Base-by-base conservation (phyloP, 2,113 vertebrate genomes). In the Megaleporinus macrocephalus region DNA sequence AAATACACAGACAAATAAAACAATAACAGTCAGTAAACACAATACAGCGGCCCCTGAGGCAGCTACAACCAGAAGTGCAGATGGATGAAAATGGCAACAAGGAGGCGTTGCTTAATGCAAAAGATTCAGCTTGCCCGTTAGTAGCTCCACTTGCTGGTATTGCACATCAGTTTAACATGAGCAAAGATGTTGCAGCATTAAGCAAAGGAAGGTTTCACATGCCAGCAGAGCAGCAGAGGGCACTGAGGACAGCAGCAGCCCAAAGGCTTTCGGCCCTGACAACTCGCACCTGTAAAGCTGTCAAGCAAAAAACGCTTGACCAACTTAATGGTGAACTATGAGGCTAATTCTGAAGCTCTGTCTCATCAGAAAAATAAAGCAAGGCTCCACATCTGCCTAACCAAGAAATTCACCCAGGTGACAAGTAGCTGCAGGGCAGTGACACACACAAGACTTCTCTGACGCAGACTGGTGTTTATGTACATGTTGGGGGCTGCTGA, bases 381-480 rank as follows among this genome's bases (percentile, higher is more conserved):
- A 15, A 51, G 33, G 59, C 53, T 79, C 68, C 29, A 79, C 71
- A 79, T 75, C 71, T 75, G 65, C 77, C 63, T 72, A 57, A 29
- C 29, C 18, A 62, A 12, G 68, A 68, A 68, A 75, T 68, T 55
- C 47, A 68, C 80, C 75, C 62, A 72, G 65, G 78, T 29, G 79
- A 82, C 79, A 72, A 81, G 90, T 91, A 83, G 90, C 92, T 92
- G 79, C 85, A 85, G 90, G 92, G 90, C 89, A 88, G 85, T 90
- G 90, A 92, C 92, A 91, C 89, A 89, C 87, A 20, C 88, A 82
- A 55, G 53, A 5, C 20, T n/a, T 24, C 11, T 26, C 55, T 22
- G 18, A n/a, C 22, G 22, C 55, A 71, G 78, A 78, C 70, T 24
- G 2, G 49, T 16, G 59, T 36, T 80, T 90, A 89, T 92, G 90